phyloP scores from a whole-genome alignment of 2,888 invertebrate genomes.

The Alloplasta piceator region DNA sequence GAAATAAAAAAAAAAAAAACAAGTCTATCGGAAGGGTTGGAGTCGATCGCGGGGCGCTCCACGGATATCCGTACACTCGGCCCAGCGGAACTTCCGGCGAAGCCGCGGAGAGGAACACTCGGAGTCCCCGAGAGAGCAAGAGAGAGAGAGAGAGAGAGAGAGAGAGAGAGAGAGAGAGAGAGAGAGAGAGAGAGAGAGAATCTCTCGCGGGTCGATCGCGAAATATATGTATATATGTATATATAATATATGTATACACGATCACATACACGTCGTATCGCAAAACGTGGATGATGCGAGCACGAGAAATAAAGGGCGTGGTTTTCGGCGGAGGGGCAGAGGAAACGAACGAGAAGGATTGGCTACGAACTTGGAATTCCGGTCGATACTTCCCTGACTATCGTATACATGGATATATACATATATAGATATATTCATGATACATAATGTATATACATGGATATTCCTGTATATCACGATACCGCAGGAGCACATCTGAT shows the following conservation, averaged over 20 bases:
- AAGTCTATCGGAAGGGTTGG: slow-evolving; percentile 24
- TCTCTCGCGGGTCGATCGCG: slow-evolving; percentile 66
- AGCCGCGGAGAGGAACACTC: slow-evolving; percentile 48
- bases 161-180: slow-evolving; percentile 44
- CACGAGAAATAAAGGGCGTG: slow-evolving; percentile 83
- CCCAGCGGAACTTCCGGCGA: slow-evolving; percentile 60
- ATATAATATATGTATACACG: not conserved
- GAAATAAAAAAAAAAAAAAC: not conserved
- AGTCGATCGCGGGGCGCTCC: slow-evolving; percentile 56
- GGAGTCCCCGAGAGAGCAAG: slow-evolving; percentile 1
- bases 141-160: slow-evolving; percentile 34
- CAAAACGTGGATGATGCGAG: slow-evolving; percentile 80
- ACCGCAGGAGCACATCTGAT: slow-evolving; percentile 76
- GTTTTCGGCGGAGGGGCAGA: slow-evolving; percentile 79
- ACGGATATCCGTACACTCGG: slow-evolving; percentile 60
- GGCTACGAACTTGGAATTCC: slow-evolving; percentile 82
- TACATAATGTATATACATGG: not conserved
- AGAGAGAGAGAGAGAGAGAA: slow-evolving; percentile 53
- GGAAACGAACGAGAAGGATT: slow-evolving; percentile 77
- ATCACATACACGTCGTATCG: slow-evolving; percentile 68
- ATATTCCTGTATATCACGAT: slow-evolving; percentile 63
- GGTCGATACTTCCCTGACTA: slow-evolving; percentile 81
- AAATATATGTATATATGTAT: not conserved
- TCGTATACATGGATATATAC: slow-evolving; percentile 72
- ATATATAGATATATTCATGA: slow-evolving; percentile 63